Evolutionary conservation across 2,888 invertebrate genomes (phyloP).

Genomic region (Tillus elongatus): DNA sequence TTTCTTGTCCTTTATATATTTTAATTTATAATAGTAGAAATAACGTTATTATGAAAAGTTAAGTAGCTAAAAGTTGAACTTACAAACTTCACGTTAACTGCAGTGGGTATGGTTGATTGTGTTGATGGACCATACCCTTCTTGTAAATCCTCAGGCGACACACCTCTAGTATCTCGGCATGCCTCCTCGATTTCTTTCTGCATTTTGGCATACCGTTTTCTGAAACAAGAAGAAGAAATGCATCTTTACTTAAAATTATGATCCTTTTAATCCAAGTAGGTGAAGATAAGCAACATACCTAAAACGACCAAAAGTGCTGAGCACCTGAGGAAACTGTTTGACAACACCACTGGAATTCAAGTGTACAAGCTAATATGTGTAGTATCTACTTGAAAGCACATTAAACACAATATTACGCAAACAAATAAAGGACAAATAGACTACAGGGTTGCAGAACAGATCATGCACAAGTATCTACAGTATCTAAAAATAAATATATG

Average conservation of each 20-base stretch:
- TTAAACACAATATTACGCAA: too few species aligned
- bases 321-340: conserved; percentile 60
- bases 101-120: conserved; percentile 52
- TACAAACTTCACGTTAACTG: conserved; percentile 66
- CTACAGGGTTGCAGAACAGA: conserved; percentile 14
- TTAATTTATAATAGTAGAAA: too few species aligned
- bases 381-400: conserved; percentile 19
- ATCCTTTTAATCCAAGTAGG: not conserved
- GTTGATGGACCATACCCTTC: conserved; percentile 39
- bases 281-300: conserved; percentile 54
- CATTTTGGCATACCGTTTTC: conserved; percentile 79
- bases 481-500: too few species aligned
- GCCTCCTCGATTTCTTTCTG: conserved; percentile 89
- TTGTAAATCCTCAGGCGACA: conserved; percentile 44
- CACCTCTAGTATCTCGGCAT: conserved; percentile 60
- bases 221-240: conserved; percentile 49
- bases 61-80: conserved; percentile 47
- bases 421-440: conserved; percentile 9
- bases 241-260: not conserved
- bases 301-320: conserved; percentile 62
- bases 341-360: conserved; percentile 59
- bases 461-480: conserved; percentile 19
- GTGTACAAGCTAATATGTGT: conserved; percentile 38
- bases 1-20: too few species aligned
- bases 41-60: too few species aligned